These are phyloP conservation scores for Sardina pilchardus DNA, from an alignment of 2,113 vertebrate genomes.

Conservation along the genomic window DNA sequence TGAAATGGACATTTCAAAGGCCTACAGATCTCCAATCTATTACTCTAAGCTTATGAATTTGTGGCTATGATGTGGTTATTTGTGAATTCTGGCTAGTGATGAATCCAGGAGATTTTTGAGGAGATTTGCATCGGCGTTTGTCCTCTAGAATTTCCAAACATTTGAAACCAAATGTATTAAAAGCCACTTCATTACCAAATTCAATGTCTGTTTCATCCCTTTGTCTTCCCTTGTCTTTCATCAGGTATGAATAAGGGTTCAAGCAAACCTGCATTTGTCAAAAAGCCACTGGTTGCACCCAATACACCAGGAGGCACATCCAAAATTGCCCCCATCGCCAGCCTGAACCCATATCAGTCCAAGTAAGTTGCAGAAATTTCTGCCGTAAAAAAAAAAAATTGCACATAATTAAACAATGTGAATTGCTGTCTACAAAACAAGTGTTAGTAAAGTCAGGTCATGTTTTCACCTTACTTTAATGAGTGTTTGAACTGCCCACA, in stretches of 20 bases:
- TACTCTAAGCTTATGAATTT: background rate
- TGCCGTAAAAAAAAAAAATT: background rate
- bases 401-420: background rate
- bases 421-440: background rate
- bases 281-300: conserved; percentile 57
- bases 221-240: conserved; percentile 54
- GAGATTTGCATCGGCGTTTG: background rate
- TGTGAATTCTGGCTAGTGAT: background rate
- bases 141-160: background rate
- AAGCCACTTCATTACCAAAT: background rate
- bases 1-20: background rate
- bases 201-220: conserved; percentile 42
- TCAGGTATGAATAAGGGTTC: conserved; percentile 69
- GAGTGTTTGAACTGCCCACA: background rate
- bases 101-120: background rate
- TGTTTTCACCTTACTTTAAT: background rate
- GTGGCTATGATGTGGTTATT: background rate
- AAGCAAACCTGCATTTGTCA: conserved; percentile 73
- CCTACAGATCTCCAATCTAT: background rate
- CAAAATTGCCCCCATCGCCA: conserved; percentile 92
- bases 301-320: conserved; percentile 78
- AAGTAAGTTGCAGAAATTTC: conserved; percentile 77
- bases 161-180: background rate
- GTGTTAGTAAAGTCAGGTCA: too few relatives aligned
- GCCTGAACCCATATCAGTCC: conserved; percentile 95